Conservation (phyloP, 2,888 invertebrate genomes). For the Thyatira batis region DNA sequence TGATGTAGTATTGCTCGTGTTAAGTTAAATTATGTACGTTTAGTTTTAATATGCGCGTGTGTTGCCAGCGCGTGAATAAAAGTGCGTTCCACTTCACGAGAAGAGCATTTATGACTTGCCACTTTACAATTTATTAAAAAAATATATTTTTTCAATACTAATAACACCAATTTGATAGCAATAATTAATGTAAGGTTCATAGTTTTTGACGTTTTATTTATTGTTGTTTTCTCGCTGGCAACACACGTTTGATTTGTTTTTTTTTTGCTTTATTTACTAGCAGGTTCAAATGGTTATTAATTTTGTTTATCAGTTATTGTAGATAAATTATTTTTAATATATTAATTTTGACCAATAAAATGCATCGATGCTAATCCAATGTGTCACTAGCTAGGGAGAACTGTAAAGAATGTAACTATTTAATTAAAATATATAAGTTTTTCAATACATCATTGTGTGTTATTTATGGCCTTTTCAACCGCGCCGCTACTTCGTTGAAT, state of each 20-base stretch:
- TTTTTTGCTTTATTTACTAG: slow-evolving; percentile 52
- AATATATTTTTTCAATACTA: slow-evolving; percentile 1
- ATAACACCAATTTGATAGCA: slow-evolving; percentile 11
- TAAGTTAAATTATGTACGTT: slow-evolving; percentile 52
- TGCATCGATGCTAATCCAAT: slow-evolving; percentile 74
- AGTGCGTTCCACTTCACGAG: slow-evolving; percentile 10
- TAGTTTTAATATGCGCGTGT: slow-evolving; percentile 27
- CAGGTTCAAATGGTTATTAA: slow-evolving; percentile 63
- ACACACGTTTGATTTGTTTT: slow-evolving; percentile 42
- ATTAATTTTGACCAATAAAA: slow-evolving; percentile 77
- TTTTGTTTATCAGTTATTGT: slow-evolving; percentile 70
- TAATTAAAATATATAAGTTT: slow-evolving; percentile 82
- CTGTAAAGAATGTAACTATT: slow-evolving; percentile 82
- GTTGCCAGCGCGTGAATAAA: slow-evolving; percentile 35
- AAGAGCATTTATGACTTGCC: slow-evolving; percentile 13
- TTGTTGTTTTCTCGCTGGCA: slow-evolving; percentile 49
- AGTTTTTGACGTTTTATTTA: slow-evolving; percentile 15
- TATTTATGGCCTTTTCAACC: no score
- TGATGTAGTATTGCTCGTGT: slow-evolving; percentile 51
- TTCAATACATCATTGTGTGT: slow-evolving; percentile 54
- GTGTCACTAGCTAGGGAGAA: slow-evolving; percentile 79
- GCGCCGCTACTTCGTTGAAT: no score
- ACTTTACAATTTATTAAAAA: slow-evolving; percentile 7
- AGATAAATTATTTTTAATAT: slow-evolving; percentile 78
- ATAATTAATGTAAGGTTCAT: slow-evolving; percentile 9